A percentile compares a stretch with the other conserved stretches of the same genome.
These are phyloP conservation scores for Sarcophilus harrisii DNA, from an alignment of 2,797 vertebrate genomes.

Conservation along the genomic window DNA sequence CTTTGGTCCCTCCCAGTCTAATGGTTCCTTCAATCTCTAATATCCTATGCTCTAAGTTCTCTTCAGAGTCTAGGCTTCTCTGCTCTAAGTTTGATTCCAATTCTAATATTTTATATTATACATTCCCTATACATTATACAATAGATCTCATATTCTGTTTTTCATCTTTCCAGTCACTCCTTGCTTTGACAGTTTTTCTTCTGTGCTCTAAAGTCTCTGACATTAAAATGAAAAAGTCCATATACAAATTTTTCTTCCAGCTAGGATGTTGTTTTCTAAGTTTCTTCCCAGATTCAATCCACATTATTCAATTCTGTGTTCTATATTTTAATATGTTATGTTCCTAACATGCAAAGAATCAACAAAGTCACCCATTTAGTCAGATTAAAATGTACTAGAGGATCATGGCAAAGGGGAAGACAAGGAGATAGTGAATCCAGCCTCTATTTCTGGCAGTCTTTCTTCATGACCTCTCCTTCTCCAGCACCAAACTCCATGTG, in stretches of 20 bases:
- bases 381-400: background rate
- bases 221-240: background rate
- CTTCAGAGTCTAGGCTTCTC: background rate
- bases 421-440: background rate
- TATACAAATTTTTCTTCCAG: background rate
- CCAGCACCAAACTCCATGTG: background rate
- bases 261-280: background rate
- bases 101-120: background rate
- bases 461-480: background rate
- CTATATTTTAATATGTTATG: background rate
- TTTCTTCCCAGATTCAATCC: background rate
- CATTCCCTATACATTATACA: no score
- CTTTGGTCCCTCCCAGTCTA: background rate
- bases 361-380: background rate
- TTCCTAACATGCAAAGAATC: background rate
- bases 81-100: background rate
- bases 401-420: background rate
- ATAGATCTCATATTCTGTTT: background rate
- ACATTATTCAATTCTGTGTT: background rate
- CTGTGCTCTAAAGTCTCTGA: background rate
- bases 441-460: no score
- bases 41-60: background rate
- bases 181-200: background rate
- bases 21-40: background rate
- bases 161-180: background rate